phyloP scores from a whole-genome alignment of 2,113 vertebrate species.

The Progne subis region DNA sequence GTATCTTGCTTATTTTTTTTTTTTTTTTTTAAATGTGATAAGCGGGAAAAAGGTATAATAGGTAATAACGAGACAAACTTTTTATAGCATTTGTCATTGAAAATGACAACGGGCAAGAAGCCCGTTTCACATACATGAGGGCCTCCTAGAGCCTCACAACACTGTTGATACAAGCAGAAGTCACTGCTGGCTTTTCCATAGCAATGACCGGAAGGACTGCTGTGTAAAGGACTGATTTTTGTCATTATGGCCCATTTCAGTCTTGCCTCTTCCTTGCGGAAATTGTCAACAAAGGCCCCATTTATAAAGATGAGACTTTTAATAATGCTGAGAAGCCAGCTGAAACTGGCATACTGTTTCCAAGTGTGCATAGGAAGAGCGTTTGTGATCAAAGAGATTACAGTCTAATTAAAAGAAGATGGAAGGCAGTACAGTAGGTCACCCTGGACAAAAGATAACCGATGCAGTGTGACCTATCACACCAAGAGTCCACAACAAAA shows the following conservation, averaged over 20 bases:
- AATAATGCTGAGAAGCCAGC: neutral
- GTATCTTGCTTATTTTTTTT: no score
- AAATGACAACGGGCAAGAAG: neutral
- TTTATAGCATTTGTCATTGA: neutral
- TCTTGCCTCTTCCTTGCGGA: neutral
- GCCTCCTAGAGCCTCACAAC: neutral
- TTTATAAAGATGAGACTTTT: neutral
- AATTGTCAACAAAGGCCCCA: neutral
- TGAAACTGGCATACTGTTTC: neutral
- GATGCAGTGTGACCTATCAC: neutral
- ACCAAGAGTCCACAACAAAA: no score
- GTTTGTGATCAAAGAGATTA: neutral
- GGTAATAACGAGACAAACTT: neutral
- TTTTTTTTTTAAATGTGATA: neutral
- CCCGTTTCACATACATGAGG: accelerated
- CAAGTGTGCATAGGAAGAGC: neutral
- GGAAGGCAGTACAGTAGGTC: neutral
- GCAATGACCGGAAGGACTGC: neutral
- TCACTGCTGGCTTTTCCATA: neutral
- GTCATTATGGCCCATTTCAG: neutral
- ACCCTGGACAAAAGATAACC: neutral
- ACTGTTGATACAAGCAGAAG: neutral
- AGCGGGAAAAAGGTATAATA: neutral
- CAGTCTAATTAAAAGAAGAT: neutral
- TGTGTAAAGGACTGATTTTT: neutral